phyloP scores from a whole-genome alignment of 2,888 invertebrate species.

The Geotrupes spiniger region DNA sequence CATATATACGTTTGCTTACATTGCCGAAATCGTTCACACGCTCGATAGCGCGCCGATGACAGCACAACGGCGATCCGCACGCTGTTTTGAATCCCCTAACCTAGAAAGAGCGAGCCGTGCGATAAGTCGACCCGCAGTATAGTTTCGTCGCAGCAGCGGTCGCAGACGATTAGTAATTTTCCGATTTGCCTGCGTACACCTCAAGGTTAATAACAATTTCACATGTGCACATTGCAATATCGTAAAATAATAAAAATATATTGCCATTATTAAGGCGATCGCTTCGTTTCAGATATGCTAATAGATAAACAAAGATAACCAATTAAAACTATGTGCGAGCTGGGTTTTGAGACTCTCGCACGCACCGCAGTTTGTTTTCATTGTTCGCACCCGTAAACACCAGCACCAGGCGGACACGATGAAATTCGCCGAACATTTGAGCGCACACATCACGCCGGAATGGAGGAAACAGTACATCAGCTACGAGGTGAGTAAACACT shows the following conservation, averaged over 20 bases:
- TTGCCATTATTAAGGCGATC: neutral
- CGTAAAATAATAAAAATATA: neutral
- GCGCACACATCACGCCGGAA: slow-evolving; percentile 88
- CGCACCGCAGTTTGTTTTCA: slow-evolving; percentile 6
- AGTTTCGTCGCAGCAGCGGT: too few species aligned
- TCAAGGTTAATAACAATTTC: neutral
- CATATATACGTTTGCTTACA: too few species aligned
- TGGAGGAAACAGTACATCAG: slow-evolving; percentile 86
- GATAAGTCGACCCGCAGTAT: too few species aligned
- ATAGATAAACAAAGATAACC: slow-evolving; percentile 5
- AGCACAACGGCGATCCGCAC: too few species aligned
- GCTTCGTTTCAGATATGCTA: slow-evolving; percentile 2
- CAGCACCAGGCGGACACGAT: slow-evolving; percentile 50
- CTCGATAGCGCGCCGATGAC: too few species aligned
- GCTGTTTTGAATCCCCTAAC: too few species aligned
- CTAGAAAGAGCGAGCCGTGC: too few species aligned
- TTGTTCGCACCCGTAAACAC: slow-evolving; percentile 11
- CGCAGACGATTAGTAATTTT: too few species aligned
- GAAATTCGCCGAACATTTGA: slow-evolving; percentile 89
- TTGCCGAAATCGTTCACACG: too few species aligned
- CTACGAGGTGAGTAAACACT: slow-evolving; percentile 65
- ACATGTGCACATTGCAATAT: too few species aligned
- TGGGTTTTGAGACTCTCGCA: neutral
- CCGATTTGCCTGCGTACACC: neutral
- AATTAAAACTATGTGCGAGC: neutral